These are phyloP conservation scores for Xiphophorus couchianus DNA, from an alignment of 2,113 vertebrate species.

Conservation along the genomic window DNA sequence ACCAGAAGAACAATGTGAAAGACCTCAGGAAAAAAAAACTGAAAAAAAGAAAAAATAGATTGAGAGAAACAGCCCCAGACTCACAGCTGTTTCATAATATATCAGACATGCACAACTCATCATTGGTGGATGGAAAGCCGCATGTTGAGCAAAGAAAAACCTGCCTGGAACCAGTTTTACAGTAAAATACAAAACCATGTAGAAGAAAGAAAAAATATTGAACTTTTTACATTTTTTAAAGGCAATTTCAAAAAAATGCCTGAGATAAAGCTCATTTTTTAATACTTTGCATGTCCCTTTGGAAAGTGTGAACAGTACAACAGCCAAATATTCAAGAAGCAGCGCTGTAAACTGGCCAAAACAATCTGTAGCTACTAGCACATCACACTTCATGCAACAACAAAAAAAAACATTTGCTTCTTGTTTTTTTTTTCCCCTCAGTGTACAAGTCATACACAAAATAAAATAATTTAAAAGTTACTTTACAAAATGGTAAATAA, in stretches of 20 bases:
- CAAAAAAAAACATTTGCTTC: constrained; percentile 29
- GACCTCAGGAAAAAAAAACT: constrained; percentile 23
- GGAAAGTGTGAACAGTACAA: constrained; percentile 46
- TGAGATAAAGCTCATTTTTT: constrained; percentile 38
- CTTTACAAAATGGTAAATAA: constrained; percentile 76
- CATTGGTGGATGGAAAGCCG: constrained; percentile 60
- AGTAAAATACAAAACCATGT: constrained; percentile 47
- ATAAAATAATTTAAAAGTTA: constrained; percentile 51
- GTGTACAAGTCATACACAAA: constrained; percentile 66
- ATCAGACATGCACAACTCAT: constrained; percentile 37
- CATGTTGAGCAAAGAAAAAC: constrained; percentile 20
- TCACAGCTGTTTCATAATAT: constrained; percentile 25
- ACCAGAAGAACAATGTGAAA: constrained; percentile 52
- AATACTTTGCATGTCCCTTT: constrained; percentile 48
- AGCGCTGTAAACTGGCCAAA: constrained; percentile 57
- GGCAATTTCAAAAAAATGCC: constrained; percentile 28
- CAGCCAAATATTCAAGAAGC: constrained; percentile 39
- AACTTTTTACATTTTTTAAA: constrained; percentile 63
- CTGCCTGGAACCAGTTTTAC: constrained; percentile 32
- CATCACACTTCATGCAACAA: constrained; percentile 50
- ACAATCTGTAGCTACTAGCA: constrained; percentile 33
- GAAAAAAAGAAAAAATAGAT: too few species aligned
- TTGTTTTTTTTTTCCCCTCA: constrained; percentile 54
- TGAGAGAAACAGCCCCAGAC: constrained; percentile 8
- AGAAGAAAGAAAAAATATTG: constrained; percentile 28